A percentile compares a stretch with the other conserved stretches of the same genome.
Evolutionary conservation across 2,113 vertebrate species (phyloP).

Genomic region (Nothocercus julius): DNA sequence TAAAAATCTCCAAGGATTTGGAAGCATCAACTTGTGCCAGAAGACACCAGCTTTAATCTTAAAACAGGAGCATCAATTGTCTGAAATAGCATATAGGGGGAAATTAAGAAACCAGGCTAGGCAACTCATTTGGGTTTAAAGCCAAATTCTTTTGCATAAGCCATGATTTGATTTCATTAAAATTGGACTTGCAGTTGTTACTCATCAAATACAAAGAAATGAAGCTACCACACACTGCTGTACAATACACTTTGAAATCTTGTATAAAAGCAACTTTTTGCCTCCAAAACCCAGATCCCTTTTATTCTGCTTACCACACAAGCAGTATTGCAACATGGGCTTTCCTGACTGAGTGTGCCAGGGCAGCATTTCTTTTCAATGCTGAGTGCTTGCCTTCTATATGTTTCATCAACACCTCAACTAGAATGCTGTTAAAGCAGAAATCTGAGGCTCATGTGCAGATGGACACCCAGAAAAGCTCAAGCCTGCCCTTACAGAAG

Average conservation of each 20-base stretch:
- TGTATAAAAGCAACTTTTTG: not conserved
- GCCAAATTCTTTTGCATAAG: slow-evolving; percentile 16
- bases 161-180: slow-evolving; percentile 32
- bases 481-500: not conserved
- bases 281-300: not conserved
- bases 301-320: slow-evolving; percentile 16
- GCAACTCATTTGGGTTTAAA: slow-evolving; percentile 11
- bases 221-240: slow-evolving; percentile 9
- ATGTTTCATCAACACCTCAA: not conserved
- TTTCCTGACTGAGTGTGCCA: slow-evolving; percentile 3
- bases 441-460: not conserved
- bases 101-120: not conserved
- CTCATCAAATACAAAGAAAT: slow-evolving; percentile 8
- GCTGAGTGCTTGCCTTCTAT: not conserved
- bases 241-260: slow-evolving; percentile 33
- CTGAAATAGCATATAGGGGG: not conserved
- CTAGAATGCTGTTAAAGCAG: not conserved
- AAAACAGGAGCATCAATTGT: not conserved
- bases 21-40: not conserved
- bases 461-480: not conserved
- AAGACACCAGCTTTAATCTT: not conserved
- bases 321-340: not conserved
- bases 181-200: slow-evolving; percentile 9
- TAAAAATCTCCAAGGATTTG: slow-evolving; percentile 31
- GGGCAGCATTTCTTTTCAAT: not conserved